These are phyloP conservation scores for Odontocerum albicorne DNA, from an alignment of 2,888 invertebrate species.

Conservation along the genomic window DNA sequence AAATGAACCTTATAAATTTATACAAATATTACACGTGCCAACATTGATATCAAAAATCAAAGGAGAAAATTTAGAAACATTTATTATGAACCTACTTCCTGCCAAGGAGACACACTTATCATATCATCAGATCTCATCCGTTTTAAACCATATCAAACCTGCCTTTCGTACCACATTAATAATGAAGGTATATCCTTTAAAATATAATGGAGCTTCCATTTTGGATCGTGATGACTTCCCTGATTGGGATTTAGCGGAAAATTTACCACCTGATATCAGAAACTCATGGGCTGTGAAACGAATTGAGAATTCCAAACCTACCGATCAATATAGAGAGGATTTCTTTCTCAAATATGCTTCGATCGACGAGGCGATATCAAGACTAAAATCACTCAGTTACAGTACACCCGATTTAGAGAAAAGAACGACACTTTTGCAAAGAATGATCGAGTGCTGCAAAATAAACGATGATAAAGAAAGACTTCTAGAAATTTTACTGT, in stretches of 20 bases:
- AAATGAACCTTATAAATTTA: too few relatives aligned
- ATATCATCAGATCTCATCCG: too few relatives aligned
- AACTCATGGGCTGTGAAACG: conserved; percentile 23
- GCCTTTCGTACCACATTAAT: conserved; percentile 5
- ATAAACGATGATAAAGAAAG: conserved; percentile 41
- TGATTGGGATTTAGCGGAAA: conserved; percentile 8
- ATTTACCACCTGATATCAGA: conserved; percentile 12
- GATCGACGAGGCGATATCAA: conserved; percentile 22
- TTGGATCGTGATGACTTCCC: conserved; percentile 12
- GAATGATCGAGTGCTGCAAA: conserved; percentile 41
- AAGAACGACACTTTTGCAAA: conserved; percentile 36
- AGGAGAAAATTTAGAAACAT: conserved; percentile 22
- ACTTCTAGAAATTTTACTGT: conserved; percentile 39
- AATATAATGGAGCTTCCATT: conserved; percentile 23
- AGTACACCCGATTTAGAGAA: conserved; percentile 22
- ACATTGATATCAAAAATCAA: too few relatives aligned
- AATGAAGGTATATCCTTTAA: conserved; percentile 22
- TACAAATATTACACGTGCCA: too few relatives aligned
- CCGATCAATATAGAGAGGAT: conserved; percentile 12
- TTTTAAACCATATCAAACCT: conserved; percentile 3
- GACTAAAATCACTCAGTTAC: conserved; percentile 7
- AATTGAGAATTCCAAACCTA: conserved; percentile 8
- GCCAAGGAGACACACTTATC: conserved; percentile 6
- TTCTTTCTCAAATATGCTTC: conserved; percentile 24
- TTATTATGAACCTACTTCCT: conserved; percentile 10